Evolutionary conservation across 1,140 invertebrate genomes (phyloP), one percentile per base, ranked within the genome.

Genomic region (Heterodera schachtii): DNA sequence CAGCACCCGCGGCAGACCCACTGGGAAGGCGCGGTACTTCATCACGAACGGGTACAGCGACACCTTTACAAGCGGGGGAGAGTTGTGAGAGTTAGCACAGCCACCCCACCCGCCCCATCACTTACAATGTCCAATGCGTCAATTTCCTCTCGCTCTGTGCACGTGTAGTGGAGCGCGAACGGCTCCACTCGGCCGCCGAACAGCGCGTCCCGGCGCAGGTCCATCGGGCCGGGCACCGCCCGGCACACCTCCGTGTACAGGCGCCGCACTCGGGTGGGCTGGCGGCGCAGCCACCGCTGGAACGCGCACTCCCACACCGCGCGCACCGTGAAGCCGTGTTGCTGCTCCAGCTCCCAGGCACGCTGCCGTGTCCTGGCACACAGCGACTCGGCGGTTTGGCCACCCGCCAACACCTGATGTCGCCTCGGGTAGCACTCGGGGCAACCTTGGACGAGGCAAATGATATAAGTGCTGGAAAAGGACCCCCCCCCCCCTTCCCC

Each of bases 211-310:
- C 16, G 8, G 3, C 57, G 57, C 57, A 60, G 16, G 16, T 60
- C 57, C 57, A 60, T 16, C 57, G 57, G 57, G 8, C 57, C 57
- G 57, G 57, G 57, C 3, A 8, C 6, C 49, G 84, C 79, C 82
- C 60, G 86, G n/a, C 78, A 78, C 16, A 49, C 85, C 8, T 44
- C 74, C 1, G 64, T 81, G 44, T 52, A 86, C 8, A 92, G 95
- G 83, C 92, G 98, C 80, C 93, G 96, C 84, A 95, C 95, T 73
- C 94, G 96, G 87, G 94, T 98, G 84, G 93, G 96, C 73, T 95
- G 97, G 88, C 49, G 49, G 49, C 49, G 49, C 11, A 52, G 49
- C 49, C 49, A 52, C 49, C 49, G 49, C 11, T 52, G 49, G 49
- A 52, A 52, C 0, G 6, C 49, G 49, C 49, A 52, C 49, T 52